Evolutionary conservation across 2,888 invertebrate species (phyloP).

Genomic region (Hoplodrina blanda): DNA sequence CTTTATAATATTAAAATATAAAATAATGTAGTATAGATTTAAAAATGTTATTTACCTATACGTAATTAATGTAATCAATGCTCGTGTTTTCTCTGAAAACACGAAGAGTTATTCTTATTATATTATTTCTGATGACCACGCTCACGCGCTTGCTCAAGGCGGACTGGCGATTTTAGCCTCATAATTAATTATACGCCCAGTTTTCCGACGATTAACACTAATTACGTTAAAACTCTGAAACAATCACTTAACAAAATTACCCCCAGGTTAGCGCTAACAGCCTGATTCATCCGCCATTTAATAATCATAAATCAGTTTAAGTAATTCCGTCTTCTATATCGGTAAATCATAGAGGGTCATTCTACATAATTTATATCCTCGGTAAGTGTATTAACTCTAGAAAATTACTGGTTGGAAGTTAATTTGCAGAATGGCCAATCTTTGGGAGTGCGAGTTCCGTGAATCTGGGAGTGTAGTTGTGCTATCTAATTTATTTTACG

Average conservation of each 20-base stretch:
- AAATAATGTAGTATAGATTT: too few relatives aligned
- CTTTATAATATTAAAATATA: too few relatives aligned
- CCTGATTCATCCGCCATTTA: slow-evolving; percentile 26
- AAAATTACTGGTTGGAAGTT: slow-evolving; percentile 53
- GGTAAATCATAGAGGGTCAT: slow-evolving; percentile 37
- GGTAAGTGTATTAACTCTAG: slow-evolving; percentile 46
- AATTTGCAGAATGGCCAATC: slow-evolving; percentile 56
- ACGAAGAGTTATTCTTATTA: too few relatives aligned
- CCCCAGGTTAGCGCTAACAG: slow-evolving; percentile 9
- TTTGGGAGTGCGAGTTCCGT: slow-evolving; percentile 34
- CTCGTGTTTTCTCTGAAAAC: too few relatives aligned
- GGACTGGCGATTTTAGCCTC: too few relatives aligned
- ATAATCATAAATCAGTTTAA: slow-evolving; percentile 48
- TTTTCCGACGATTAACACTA: background rate
- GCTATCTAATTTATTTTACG: background rate
- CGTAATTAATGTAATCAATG: too few relatives aligned
- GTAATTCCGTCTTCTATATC: slow-evolving; percentile 17
- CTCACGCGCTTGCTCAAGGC: too few relatives aligned
- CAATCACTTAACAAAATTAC: slow-evolving; percentile 8
- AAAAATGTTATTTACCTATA: too few relatives aligned
- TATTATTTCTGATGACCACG: too few relatives aligned
- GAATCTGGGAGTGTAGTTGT: slow-evolving; percentile 21
- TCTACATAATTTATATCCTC: slow-evolving; percentile 50
- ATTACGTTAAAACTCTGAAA: background rate
- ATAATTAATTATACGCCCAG: too few relatives aligned